phyloP scores from a whole-genome alignment of 2,888 invertebrate genomes.

The Pachymerium ferrugineum region DNA sequence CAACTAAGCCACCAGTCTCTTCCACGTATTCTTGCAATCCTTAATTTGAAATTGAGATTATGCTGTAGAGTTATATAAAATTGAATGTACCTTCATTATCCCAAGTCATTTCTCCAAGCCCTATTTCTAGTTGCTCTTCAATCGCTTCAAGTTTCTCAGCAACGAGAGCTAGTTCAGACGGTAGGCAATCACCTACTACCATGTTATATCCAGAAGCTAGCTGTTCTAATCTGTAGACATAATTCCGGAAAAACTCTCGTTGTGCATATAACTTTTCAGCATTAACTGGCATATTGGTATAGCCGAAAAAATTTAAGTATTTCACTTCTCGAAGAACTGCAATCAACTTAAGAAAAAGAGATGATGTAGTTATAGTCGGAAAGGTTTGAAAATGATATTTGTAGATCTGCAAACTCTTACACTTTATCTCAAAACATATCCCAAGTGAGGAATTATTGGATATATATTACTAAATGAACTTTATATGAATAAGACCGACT shows the following conservation, averaged over 20 bases:
- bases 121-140: slow-evolving; percentile 71
- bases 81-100: slow-evolving; percentile 58
- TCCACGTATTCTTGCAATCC: slow-evolving; percentile 76
- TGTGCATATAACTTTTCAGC: slow-evolving; percentile 69
- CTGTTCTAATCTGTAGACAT: slow-evolving; percentile 51
- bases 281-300: slow-evolving; percentile 66
- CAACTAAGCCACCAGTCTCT: slow-evolving; percentile 69
- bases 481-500: too few relatives aligned
- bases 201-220: slow-evolving; percentile 39
- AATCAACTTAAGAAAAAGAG: slow-evolving; percentile 55
- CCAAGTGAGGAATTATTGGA: too few relatives aligned
- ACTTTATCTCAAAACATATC: too few relatives aligned
- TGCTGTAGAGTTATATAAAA: not conserved
- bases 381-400: too few relatives aligned
- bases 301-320: slow-evolving; percentile 68
- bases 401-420: too few relatives aligned
- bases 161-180: slow-evolving; percentile 81
- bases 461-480: too few relatives aligned
- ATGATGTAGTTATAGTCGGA: too few relatives aligned
- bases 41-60: slow-evolving; percentile 43
- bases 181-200: slow-evolving; percentile 41
- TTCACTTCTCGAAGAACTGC: slow-evolving; percentile 83
- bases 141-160: slow-evolving; percentile 76
- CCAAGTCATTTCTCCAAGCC: slow-evolving; percentile 77
- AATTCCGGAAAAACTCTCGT: slow-evolving; percentile 73